phyloP scores from a whole-genome alignment of 1,140 invertebrate genomes.

The Bombus soroeensis region DNA sequence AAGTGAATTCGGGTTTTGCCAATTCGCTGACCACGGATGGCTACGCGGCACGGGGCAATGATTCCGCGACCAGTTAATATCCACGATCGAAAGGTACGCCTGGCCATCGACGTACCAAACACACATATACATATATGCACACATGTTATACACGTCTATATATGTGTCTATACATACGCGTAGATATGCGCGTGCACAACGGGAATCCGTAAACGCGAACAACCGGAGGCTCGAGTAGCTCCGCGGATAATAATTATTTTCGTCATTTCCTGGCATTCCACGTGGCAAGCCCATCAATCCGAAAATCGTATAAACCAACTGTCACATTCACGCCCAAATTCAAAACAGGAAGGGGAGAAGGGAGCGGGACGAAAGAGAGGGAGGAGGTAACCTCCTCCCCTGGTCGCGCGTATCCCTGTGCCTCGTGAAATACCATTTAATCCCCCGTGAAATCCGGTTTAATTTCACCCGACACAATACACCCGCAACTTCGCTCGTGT shows the following conservation, averaged over 20 bases:
- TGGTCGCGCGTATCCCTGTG: constrained; percentile 46
- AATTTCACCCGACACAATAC: constrained; percentile 67
- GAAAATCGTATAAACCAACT: constrained; percentile 80
- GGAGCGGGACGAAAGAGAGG: neutral
- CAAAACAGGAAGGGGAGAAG: constrained; percentile 62
- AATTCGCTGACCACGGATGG: constrained; percentile 46
- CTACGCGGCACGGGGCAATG: constrained; percentile 50
- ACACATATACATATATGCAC: neutral
- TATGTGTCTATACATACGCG: neutral
- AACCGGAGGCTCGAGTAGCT: constrained; percentile 44
- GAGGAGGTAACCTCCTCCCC: neutral
- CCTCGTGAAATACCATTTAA: constrained; percentile 72
- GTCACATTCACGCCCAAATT: constrained; percentile 77
- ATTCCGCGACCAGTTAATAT: constrained; percentile 67
- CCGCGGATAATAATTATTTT: constrained; percentile 79
- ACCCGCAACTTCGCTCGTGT: constrained; percentile 50
- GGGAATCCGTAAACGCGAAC: neutral
- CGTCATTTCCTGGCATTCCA: constrained; percentile 79
- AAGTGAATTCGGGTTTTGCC: constrained; percentile 56
- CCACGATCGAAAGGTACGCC: constrained; percentile 51
- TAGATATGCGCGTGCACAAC: neutral
- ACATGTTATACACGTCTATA: neutral
- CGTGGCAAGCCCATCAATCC: constrained; percentile 75
- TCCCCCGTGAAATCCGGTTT: constrained; percentile 76
- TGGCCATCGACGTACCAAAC: constrained; percentile 8